Evolutionary conservation across 2,113 vertebrate species (phyloP).

Genomic region (Eudyptes chrysolophus): DNA sequence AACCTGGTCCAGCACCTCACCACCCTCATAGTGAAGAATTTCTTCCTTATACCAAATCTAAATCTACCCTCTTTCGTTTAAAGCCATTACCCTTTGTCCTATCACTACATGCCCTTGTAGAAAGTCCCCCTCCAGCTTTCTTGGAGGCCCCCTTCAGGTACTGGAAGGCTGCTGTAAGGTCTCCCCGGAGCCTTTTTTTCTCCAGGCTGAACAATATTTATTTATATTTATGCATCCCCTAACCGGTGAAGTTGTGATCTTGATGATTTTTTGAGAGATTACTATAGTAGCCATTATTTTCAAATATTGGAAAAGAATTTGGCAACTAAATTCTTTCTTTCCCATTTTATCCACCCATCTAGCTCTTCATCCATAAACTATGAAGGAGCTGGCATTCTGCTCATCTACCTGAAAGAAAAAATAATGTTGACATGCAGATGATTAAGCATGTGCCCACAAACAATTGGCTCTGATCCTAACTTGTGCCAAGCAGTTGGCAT

Average conservation of each 20-base stretch:
- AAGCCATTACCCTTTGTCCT: too few relatives aligned
- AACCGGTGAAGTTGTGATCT: not conserved
- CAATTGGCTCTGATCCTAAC: conserved; percentile 7
- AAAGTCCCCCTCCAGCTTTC: too few relatives aligned
- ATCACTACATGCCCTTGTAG: too few relatives aligned
- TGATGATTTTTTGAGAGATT: not conserved
- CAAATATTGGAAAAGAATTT: not conserved
- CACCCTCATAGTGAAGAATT: too few relatives aligned
- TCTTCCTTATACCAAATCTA: too few relatives aligned
- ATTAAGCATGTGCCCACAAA: not conserved
- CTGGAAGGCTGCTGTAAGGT: too few relatives aligned
- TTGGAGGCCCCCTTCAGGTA: too few relatives aligned
- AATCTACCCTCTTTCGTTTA: too few relatives aligned
- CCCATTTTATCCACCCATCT: not conserved
- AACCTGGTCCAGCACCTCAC: too few relatives aligned
- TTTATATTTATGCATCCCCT: not conserved
- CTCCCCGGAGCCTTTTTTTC: too few relatives aligned
- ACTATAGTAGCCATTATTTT: not conserved
- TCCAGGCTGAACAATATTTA: not conserved
- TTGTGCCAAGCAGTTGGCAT: conserved; percentile 27
- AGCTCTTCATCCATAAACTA: not conserved
- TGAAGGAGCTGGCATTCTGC: not conserved
- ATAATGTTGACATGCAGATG: not conserved
- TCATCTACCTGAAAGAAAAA: not conserved
- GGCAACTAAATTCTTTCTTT: not conserved